Conservation (phyloP, 1,140 invertebrate genomes). For the Cotesia vestalis region DNA sequence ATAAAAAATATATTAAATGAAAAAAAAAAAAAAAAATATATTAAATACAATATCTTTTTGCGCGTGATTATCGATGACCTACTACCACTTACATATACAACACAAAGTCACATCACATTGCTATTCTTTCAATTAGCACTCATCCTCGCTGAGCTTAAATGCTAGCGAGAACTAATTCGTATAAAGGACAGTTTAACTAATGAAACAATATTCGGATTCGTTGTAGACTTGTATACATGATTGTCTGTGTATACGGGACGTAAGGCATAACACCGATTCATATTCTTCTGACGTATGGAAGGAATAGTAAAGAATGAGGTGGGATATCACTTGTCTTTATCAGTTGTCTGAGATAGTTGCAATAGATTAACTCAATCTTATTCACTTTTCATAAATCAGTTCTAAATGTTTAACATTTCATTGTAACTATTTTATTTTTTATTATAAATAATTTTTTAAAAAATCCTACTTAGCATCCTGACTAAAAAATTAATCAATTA, state of each 20-base stretch:
- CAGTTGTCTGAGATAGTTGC: not conserved
- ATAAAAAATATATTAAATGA: not conserved
- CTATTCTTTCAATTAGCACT: conserved; percentile 17
- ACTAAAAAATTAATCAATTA: too few relatives aligned
- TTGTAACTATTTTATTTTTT: too few relatives aligned
- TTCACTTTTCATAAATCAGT: not conserved
- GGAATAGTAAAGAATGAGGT: not conserved
- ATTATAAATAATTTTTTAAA: too few relatives aligned
- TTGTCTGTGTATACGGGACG: not conserved
- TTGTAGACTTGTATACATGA: not conserved
- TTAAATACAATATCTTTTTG: not conserved
- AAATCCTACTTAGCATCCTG: too few relatives aligned
- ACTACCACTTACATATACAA: not conserved
- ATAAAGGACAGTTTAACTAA: conserved; percentile 9
- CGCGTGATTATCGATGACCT: conserved; percentile 13
- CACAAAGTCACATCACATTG: not conserved
- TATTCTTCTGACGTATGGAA: conserved; percentile 2
- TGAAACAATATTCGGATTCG: conserved; percentile 5
- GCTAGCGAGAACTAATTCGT: not conserved
- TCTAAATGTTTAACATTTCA: too few relatives aligned
- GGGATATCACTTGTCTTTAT: conserved; percentile 7
- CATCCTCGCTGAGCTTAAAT: conserved; percentile 4
- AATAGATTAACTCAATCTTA: not conserved
- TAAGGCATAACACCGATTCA: conserved; percentile 6
- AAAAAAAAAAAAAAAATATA: not conserved